phyloP scores from a whole-genome alignment of 1,140 invertebrate genomes.

The Acyrthosiphon pisum region DNA sequence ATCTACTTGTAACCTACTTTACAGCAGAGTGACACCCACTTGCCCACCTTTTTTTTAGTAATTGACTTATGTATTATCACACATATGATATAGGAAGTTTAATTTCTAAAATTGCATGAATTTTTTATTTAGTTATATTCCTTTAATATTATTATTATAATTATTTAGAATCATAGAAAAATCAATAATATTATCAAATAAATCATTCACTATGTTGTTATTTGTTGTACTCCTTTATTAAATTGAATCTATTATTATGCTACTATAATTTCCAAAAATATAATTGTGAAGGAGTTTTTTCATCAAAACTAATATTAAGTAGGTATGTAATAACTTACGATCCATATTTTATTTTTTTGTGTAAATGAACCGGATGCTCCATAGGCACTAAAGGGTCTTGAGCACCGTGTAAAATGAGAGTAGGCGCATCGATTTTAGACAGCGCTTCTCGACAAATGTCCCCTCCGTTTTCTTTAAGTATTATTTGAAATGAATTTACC shows the following conservation, averaged over 20 bases:
- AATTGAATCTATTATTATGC: no score
- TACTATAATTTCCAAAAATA: not conserved
- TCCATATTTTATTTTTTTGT: slow-evolving; percentile 71
- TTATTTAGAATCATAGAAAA: not conserved
- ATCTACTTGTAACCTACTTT: no score
- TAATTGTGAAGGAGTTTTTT: not conserved
- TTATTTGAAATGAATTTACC: slow-evolving; percentile 71
- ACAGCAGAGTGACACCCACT: no score
- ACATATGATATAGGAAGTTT: not conserved
- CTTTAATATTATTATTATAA: not conserved
- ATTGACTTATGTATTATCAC: not conserved
- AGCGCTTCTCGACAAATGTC: slow-evolving; percentile 76
- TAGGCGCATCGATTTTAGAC: slow-evolving; percentile 73
- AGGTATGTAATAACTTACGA: slow-evolving; percentile 65
- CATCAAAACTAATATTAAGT: not conserved
- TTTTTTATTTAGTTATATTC: not conserved
- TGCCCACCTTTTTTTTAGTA: not conserved
- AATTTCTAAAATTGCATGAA: not conserved
- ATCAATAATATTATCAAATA: not conserved
- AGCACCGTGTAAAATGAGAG: slow-evolving; percentile 81
- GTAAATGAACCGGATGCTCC: slow-evolving; percentile 77
- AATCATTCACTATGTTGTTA: not conserved
- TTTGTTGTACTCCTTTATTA: not conserved
- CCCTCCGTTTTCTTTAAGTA: slow-evolving; percentile 70
- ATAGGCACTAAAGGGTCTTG: slow-evolving; percentile 80